Conservation (phyloP, 1,140 invertebrate genomes). For the Megathymus violae region DNA sequence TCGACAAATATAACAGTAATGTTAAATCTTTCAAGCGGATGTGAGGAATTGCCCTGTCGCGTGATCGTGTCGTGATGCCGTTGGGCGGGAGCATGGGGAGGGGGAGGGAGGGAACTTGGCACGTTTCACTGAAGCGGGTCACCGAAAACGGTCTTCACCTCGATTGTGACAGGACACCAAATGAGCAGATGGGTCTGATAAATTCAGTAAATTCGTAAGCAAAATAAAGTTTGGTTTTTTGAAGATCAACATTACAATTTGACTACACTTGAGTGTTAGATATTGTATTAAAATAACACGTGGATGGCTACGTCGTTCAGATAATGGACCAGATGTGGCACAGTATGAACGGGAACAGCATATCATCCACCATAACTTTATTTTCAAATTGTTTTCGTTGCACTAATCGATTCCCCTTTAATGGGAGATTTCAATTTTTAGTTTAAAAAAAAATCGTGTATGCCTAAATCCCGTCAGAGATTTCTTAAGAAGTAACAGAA, state of each 20-base stretch:
- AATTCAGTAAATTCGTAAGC: neutral
- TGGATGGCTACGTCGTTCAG: neutral
- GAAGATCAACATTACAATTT: neutral
- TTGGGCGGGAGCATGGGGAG: neutral
- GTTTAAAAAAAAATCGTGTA: too few species aligned
- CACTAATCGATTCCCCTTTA: too few species aligned
- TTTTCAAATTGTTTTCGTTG: too few species aligned
- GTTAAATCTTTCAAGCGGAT: constrained; percentile 23
- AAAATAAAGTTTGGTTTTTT: neutral
- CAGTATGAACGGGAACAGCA: too few species aligned
- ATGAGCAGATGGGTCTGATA: neutral
- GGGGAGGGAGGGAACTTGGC: neutral
- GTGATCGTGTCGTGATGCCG: neutral
- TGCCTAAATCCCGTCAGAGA: too few species aligned
- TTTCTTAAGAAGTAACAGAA: too few species aligned
- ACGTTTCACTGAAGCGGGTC: constrained; percentile 17
- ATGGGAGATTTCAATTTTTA: too few species aligned
- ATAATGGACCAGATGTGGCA: too few species aligned
- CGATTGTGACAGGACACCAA: neutral
- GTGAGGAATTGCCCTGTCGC: constrained; percentile 6
- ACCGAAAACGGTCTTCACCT: constrained; percentile 5
- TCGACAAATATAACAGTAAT: constrained; percentile 20
- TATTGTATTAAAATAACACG: too few species aligned
- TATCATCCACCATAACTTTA: too few species aligned
- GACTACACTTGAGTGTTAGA: too few species aligned